Evolutionary conservation across 2,888 invertebrate genomes (phyloP).

Genomic region (Hoplodrina blanda): DNA sequence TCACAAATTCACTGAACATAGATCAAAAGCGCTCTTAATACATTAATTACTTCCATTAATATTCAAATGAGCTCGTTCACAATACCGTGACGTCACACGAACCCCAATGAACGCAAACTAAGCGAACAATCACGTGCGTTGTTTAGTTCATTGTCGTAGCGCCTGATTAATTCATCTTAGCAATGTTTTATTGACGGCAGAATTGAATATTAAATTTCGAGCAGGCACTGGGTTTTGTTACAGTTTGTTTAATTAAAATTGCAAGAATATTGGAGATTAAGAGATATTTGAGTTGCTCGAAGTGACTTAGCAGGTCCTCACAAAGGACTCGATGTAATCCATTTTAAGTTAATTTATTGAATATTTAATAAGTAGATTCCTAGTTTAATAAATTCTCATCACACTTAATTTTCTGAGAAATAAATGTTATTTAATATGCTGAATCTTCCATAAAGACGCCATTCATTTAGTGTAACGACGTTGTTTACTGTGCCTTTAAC

Average conservation of each 20-base stretch:
- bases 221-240: slow-evolving; percentile 28
- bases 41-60: slow-evolving; percentile 52
- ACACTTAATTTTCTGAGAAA: slow-evolving; percentile 4
- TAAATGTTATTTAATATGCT: not conserved
- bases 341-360: not conserved
- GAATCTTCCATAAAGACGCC: not conserved
- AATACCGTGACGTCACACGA: slow-evolving; percentile 36
- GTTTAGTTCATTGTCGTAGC: slow-evolving; percentile 25
- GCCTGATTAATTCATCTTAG: slow-evolving; percentile 39
- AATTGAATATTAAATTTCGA: slow-evolving; percentile 25
- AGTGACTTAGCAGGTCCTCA: not conserved
- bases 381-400: not conserved
- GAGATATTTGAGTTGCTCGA: not conserved
- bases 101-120: slow-evolving; percentile 27
- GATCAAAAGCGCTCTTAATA: slow-evolving; percentile 53
- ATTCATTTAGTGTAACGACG: not conserved
- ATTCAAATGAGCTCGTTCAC: slow-evolving; percentile 48
- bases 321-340: not conserved
- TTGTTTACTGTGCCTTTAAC: slow-evolving; percentile 15
- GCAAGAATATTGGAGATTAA: not conserved
- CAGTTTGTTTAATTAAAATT: slow-evolving; percentile 28
- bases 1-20: slow-evolving; percentile 32
- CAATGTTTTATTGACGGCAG: slow-evolving; percentile 23
- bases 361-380: not conserved
- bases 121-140: slow-evolving; percentile 38